Percentiles rank a stretch among this genome's conserved stretches.
Conservation (phyloP, 1,140 invertebrate genomes). For the Lithobius niger region DNA sequence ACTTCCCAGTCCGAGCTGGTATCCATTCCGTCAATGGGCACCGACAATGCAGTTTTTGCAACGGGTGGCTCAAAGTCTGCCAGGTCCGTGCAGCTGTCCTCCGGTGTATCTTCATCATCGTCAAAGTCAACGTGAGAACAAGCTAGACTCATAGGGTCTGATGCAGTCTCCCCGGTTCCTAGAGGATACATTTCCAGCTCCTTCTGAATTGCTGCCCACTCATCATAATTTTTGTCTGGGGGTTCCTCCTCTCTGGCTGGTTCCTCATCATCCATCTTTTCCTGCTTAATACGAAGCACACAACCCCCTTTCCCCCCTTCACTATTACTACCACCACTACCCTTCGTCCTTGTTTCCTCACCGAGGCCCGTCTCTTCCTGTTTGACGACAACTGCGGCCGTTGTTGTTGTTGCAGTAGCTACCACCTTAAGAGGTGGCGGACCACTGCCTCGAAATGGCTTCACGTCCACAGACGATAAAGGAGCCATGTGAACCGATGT, state of each 20-base stretch:
- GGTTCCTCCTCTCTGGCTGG: background rate
- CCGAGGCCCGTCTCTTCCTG: too few relatives aligned
- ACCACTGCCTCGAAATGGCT: too few relatives aligned
- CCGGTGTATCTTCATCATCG: too few relatives aligned
- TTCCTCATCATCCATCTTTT: background rate
- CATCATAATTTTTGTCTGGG: constrained; percentile 38
- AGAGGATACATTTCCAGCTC: constrained; percentile 41
- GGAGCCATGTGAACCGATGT: background rate
- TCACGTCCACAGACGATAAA: background rate
- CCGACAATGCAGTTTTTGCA: background rate
- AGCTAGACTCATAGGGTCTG: background rate
- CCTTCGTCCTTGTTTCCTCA: too few relatives aligned
- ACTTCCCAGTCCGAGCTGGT: background rate
- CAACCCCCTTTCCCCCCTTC: too few relatives aligned
- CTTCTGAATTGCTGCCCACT: constrained; percentile 52
- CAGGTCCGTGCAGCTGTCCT: constrained; percentile 3
- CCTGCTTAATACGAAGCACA: too few relatives aligned
- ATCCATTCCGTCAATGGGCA: background rate
- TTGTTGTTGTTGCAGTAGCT: too few relatives aligned
- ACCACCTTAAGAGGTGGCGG: too few relatives aligned
- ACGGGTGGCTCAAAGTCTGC: constrained; percentile 17
- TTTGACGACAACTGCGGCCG: too few relatives aligned
- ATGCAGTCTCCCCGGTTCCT: constrained; percentile 8
- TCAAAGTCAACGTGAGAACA: background rate
- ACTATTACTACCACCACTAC: too few relatives aligned